Base-by-base conservation (phyloP, 2,113 vertebrate species). In the Eulemur rufifrons region DNA sequence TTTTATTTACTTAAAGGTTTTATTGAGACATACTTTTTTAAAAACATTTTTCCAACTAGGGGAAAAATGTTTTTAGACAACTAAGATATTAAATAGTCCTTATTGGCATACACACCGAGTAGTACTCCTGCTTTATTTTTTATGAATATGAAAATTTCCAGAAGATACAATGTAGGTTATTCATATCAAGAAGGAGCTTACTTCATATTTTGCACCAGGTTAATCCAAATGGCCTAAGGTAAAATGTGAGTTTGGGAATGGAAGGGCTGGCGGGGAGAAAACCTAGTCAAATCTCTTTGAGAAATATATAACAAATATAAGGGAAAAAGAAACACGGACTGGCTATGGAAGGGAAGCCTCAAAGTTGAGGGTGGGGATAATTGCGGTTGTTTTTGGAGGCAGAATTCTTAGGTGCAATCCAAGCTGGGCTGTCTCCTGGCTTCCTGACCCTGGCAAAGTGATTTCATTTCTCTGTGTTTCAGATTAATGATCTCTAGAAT, bases 1-100 rank as follows among this genome's bases (percentile, higher is more conserved):
- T 69, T 90, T 82, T 94, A 91, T 63, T 94, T 92, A n/a, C 4
- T 32, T 93, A 39, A 95, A 93, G 89, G 25, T 32, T 96, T 95
- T 95, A 63, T 47, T 90, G 95, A 81, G n/a, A 27, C 27, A 81
- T 92, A 50, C 54, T 64, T 97, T 82, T 85, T 27, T 23, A 92
- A 87, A 54, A 77, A 15, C 8, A 15, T 11, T 63, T 94, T 89
- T 90, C n/a, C 23, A 69, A 25, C 11, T n/a, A 59, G 8, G 0
- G 6, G 11, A 50, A 68, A 85, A 50, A 27, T 18, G 14, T 39
- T 81, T 87, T 91, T 18, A 50, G 84, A 74, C 8, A 89, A 64
- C 4, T 47, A 23, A 54, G 21, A 10, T 45, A 78, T 85, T 59
- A 84, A 92, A 6, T 32, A 85, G 15, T 15, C 3, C 0, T 71